Evolutionary conservation across 2,888 invertebrate species (phyloP).

Genomic region (Acrobasis suavella): DNA sequence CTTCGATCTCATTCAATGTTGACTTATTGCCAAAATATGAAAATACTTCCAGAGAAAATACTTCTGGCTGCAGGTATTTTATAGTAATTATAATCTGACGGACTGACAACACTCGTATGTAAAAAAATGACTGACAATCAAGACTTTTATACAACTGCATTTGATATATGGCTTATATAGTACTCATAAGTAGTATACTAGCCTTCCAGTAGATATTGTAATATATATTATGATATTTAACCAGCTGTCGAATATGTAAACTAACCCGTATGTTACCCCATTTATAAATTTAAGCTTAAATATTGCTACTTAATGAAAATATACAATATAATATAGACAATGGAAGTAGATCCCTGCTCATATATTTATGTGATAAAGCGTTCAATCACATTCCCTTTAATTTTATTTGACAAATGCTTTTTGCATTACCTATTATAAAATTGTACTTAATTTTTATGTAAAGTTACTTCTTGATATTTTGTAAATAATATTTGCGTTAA

Average conservation of each 20-base stretch:
- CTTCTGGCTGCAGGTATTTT: conserved; percentile 7
- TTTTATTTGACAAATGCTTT: neutral
- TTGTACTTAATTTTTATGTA: conserved; percentile 20
- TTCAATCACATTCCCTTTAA: conserved; percentile 30
- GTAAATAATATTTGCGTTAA: conserved; percentile 8
- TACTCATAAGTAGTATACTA: conserved; percentile 11
- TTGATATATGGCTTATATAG: conserved; percentile 3
- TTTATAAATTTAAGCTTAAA: neutral
- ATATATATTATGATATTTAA: neutral
- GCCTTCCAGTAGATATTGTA: neutral
- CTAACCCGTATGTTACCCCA: neutral
- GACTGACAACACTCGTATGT: conserved; percentile 17
- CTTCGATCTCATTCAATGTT: neutral
- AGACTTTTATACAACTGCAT: conserved; percentile 15
- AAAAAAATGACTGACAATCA: conserved; percentile 21
- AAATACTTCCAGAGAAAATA: conserved; percentile 1
- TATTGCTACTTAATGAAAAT: neutral
- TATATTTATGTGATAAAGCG: conserved; percentile 27
- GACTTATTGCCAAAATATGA: conserved; percentile 4
- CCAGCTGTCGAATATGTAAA: neutral
- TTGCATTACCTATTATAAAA: neutral
- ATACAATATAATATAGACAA: neutral
- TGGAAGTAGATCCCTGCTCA: conserved; percentile 2
- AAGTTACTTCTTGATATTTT: neutral
- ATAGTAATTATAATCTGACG: neutral